Evolutionary conservation across 2,797 vertebrate species (phyloP).

Genomic region (Arnoldichthys spilopterus): DNA sequence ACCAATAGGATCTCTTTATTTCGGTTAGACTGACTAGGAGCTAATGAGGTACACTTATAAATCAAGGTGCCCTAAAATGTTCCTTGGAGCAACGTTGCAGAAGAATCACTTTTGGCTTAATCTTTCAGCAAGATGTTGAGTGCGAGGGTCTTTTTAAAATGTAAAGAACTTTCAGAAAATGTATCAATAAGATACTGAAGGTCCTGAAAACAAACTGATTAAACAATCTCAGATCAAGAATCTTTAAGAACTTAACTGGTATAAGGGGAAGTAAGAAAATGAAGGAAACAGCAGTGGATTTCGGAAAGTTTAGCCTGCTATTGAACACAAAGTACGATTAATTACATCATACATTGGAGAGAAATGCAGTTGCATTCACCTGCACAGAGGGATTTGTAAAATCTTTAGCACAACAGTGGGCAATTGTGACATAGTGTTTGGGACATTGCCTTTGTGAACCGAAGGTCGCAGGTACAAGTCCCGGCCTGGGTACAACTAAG

Average conservation of each 20-base stretch:
- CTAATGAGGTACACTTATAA: background rate
- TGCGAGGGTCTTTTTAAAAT: background rate
- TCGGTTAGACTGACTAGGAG: background rate
- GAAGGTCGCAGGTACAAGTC: no score
- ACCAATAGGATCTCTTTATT: background rate
- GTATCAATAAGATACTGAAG: no score
- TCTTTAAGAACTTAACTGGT: no score
- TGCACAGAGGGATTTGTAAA: background rate
- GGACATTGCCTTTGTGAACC: no score
- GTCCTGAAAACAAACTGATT: no score
- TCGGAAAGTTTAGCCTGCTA: background rate
- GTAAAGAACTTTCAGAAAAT: background rate
- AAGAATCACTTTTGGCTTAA: no score
- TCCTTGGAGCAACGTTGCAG: background rate
- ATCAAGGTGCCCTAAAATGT: background rate
- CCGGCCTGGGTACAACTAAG: no score
- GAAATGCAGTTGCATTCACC: background rate
- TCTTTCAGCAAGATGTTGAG: background rate
- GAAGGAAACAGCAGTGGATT: no score
- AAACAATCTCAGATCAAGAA: no score
- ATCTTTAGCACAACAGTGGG: no score
- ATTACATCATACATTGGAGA: conserved; percentile 7
- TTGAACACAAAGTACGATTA: conserved; percentile 10
- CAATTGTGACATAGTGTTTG: no score
- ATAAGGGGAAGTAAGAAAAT: no score